Evolutionary conservation across 2,888 invertebrate genomes (phyloP).

Genomic region (Chrysolina americana): DNA sequence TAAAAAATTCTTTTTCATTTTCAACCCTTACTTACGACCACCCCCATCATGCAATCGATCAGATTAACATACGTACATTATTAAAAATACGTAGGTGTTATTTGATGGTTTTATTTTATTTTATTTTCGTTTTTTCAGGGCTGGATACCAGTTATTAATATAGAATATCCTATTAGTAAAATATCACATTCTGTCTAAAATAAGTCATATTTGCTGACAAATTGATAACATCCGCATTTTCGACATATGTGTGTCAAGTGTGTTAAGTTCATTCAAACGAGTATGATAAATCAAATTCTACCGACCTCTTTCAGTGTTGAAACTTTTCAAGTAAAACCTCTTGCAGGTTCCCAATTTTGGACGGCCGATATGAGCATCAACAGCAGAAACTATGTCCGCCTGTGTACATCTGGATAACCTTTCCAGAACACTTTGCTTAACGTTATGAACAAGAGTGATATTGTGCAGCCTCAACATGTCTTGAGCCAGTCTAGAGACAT

Average conservation of each 20-base stretch:
- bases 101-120: no score
- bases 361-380: slow-evolving; percentile 88
- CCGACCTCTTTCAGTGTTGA: slow-evolving; percentile 70
- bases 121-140: no score
- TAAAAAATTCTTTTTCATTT: no score
- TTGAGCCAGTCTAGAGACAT: slow-evolving; percentile 88
- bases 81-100: no score
- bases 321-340: slow-evolving; percentile 82
- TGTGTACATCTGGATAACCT: slow-evolving; percentile 84
- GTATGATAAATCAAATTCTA: background rate
- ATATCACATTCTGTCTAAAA: no score
- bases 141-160: no score
- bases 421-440: slow-evolving; percentile 86
- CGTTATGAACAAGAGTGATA: slow-evolving; percentile 90
- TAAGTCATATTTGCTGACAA: no score
- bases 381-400: slow-evolving; percentile 88
- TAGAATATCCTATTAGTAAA: no score
- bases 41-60: no score
- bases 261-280: background rate
- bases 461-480: slow-evolving; percentile 84
- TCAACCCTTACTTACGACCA: no score
- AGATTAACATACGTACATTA: no score
- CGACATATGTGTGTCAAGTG: background rate
- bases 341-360: slow-evolving; percentile 89
- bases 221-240: no score